Percentiles rank a stretch among this genome's conserved stretches.
These are phyloP conservation scores for Listronotus bonariensis DNA, from an alignment of 1,140 invertebrate genomes.

Conservation along the genomic window DNA sequence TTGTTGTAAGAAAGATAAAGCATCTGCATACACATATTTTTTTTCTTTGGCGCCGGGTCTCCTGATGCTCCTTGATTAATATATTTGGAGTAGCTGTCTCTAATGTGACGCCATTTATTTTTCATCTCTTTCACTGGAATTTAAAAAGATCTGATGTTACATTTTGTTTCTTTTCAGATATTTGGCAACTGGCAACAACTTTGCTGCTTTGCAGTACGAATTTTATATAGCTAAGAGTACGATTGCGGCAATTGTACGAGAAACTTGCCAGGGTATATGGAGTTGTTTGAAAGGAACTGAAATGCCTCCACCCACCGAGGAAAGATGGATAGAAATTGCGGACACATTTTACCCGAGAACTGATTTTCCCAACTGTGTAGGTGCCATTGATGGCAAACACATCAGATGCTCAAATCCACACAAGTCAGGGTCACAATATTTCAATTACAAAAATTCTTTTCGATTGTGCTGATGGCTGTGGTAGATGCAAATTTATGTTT, in stretches of 20 bases:
- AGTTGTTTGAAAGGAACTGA: background rate
- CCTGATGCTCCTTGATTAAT: background rate
- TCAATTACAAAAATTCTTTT: conserved; percentile 45
- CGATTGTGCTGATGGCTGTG: conserved; percentile 40
- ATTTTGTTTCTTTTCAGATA: too few species aligned
- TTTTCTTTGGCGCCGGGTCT: background rate
- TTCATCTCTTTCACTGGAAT: background rate
- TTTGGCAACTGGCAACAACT: too few species aligned
- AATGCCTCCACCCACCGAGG: conserved; percentile 7
- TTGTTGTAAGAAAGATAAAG: too few species aligned
- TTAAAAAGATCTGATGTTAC: too few species aligned
- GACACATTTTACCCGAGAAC: conserved; percentile 32
- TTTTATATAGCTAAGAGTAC: conserved; percentile 5
- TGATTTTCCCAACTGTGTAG: conserved; percentile 54
- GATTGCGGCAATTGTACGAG: background rate
- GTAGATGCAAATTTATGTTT: conserved; percentile 24
- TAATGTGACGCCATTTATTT: conserved; percentile 5
- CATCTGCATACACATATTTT: background rate
- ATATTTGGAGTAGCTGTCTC: conserved; percentile 2
- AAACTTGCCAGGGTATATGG: background rate
- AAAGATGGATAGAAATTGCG: conserved; percentile 14
- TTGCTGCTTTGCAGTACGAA: conserved; percentile 2
- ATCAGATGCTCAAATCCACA: conserved; percentile 55
- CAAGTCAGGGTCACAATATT: conserved; percentile 40
- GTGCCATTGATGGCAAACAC: background rate